A percentile compares a stretch with the other conserved stretches of the same genome.
Evolutionary conservation across 1,140 invertebrate genomes (phyloP).

Genomic region (Leptoteleia sp.): DNA sequence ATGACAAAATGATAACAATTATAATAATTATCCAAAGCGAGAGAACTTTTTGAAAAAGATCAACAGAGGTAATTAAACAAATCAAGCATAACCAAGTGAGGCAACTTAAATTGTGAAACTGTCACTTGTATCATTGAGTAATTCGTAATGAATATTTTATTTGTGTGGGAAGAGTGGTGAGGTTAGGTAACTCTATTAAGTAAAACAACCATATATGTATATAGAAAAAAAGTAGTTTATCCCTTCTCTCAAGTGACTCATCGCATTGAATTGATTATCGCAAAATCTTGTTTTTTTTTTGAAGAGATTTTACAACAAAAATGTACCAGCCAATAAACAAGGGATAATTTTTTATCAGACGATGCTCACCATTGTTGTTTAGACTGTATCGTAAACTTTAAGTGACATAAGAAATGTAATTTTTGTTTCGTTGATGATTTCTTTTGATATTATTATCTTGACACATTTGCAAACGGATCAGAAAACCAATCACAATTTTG

Average conservation of each 20-base stretch:
- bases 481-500: conserved; percentile 1
- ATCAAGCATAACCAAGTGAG: too few relatives aligned
- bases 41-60: too few relatives aligned
- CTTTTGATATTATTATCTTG: background rate
- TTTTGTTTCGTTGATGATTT: background rate
- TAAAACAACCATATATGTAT: conserved; percentile 51
- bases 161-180: conserved; percentile 15
- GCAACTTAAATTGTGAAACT: too few relatives aligned
- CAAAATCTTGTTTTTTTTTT: background rate
- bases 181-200: conserved; percentile 33
- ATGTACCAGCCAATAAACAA: background rate
- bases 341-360: background rate
- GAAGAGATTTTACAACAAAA: background rate
- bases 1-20: conserved; percentile 38
- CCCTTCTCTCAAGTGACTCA: conserved; percentile 13
- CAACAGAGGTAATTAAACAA: too few relatives aligned
- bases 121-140: conserved; percentile 32
- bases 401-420: background rate
- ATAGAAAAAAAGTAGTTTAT: conserved; percentile 3
- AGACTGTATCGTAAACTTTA: background rate
- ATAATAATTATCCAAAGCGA: too few relatives aligned
- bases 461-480: conserved; percentile 1
- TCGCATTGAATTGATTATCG: conserved; percentile 12
- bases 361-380: conserved; percentile 22
- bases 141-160: conserved; percentile 36